These are phyloP conservation scores for Pedicia rivosa DNA, from an alignment of 2,888 invertebrate species.

Conservation along the genomic window DNA sequence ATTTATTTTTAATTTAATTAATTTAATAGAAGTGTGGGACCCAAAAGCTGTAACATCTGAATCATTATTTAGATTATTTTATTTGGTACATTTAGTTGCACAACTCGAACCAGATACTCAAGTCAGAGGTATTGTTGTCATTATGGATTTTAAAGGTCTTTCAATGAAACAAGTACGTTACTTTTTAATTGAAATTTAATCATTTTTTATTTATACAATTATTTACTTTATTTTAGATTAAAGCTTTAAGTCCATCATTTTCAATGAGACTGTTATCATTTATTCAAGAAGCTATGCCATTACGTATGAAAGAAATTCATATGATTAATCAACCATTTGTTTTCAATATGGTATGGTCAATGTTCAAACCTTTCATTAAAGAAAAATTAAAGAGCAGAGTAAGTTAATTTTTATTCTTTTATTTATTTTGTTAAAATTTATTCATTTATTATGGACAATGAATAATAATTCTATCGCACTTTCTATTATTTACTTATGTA, in stretches of 20 bases:
- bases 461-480: too few relatives aligned
- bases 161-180: conserved; percentile 54
- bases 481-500: too few relatives aligned
- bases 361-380: conserved; percentile 69
- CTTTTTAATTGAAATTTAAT: too few relatives aligned
- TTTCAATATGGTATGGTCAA: conserved; percentile 69
- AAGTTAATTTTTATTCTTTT: conserved; percentile 27
- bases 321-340: conserved; percentile 72
- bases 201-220: too few relatives aligned
- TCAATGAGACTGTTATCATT: conserved; percentile 61
- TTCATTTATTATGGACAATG: too few relatives aligned
- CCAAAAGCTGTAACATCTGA: conserved; percentile 56
- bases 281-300: conserved; percentile 77
- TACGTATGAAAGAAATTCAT: conserved; percentile 70
- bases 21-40: conserved; percentile 48
- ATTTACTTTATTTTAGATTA: too few relatives aligned
- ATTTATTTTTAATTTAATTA: too few relatives aligned
- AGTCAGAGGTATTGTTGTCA: conserved; percentile 61
- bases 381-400: conserved; percentile 64
- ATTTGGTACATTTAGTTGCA: conserved; percentile 63
- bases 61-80: conserved; percentile 62
- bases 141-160: conserved; percentile 70
- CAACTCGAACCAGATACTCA: conserved; percentile 61
- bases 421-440: too few relatives aligned
- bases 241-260: conserved; percentile 56